phyloP scores from a whole-genome alignment of 1,140 invertebrate genomes.

The Diachasma alloeum region DNA sequence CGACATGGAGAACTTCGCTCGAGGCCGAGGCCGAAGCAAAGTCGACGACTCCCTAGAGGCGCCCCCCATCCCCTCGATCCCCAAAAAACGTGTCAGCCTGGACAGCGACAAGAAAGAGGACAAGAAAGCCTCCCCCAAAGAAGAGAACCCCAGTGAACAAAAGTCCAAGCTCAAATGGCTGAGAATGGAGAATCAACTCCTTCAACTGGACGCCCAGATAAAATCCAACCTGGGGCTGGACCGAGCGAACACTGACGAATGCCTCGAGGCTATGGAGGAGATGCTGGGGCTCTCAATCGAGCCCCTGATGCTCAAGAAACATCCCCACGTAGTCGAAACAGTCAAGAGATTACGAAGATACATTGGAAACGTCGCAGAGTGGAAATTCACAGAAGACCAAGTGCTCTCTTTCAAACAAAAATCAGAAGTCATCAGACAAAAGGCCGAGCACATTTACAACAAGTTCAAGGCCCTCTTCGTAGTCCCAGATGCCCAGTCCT shows the following conservation, averaged over 20 bases:
- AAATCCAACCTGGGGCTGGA: constrained; percentile 73
- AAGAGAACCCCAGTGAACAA: background rate
- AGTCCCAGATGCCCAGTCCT: constrained; percentile 63
- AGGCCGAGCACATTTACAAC: constrained; percentile 72
- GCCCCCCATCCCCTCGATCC: constrained; percentile 43
- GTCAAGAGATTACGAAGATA: constrained; percentile 76
- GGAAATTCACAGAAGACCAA: constrained; percentile 74
- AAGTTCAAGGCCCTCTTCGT: constrained; percentile 69
- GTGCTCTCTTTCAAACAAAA: constrained; percentile 70
- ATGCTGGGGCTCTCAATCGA: constrained; percentile 74
- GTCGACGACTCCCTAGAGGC: constrained; percentile 57
- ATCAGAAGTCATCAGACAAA: constrained; percentile 72
- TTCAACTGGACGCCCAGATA: constrained; percentile 78
- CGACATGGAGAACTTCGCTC: constrained; percentile 47
- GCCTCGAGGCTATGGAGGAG: constrained; percentile 70
- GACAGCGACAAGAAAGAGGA: constrained; percentile 43
- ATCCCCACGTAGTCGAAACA: constrained; percentile 83
- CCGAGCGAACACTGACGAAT: constrained; percentile 72
- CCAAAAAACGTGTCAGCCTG: constrained; percentile 48
- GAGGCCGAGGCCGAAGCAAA: constrained; percentile 55
- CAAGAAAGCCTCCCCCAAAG: background rate
- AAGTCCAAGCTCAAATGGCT: constrained; percentile 64
- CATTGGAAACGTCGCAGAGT: constrained; percentile 77
- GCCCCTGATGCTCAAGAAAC: constrained; percentile 84
- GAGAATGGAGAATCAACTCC: constrained; percentile 74